These are phyloP conservation scores for Butorides virescens DNA, from an alignment of 2,113 vertebrate genomes.

Conservation along the genomic window DNA sequence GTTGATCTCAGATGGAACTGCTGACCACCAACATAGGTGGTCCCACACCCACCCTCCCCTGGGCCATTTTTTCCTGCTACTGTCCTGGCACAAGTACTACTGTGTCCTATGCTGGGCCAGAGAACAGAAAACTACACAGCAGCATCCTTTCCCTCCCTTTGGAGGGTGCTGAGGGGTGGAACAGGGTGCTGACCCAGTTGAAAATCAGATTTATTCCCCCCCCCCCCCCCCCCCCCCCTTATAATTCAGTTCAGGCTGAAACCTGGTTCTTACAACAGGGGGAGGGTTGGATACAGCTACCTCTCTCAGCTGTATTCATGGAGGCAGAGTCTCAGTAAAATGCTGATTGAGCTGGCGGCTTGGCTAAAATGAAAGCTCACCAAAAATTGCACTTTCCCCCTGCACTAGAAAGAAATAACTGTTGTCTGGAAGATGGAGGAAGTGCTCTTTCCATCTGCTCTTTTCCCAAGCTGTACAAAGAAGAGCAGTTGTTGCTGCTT, in stretches of 20 bases:
- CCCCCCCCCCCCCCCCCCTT: background rate
- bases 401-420: background rate
- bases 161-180: background rate
- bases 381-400: background rate
- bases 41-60: background rate
- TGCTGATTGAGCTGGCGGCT: background rate
- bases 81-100: background rate
- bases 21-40: background rate
- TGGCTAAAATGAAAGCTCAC: background rate
- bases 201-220: background rate
- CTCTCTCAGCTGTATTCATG: background rate
- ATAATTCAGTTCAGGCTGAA: background rate
- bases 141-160: background rate
- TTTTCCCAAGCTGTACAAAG: background rate
- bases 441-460: background rate
- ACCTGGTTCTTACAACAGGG: background rate
- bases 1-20: background rate
- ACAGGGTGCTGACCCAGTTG: background rate
- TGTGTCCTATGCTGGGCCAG: background rate
- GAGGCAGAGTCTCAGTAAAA: background rate
- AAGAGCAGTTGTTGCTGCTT: background rate
- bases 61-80: background rate
- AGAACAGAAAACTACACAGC: background rate
- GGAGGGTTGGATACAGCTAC: background rate
- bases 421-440: background rate